Percentiles rank a stretch among this genome's conserved stretches.
Evolutionary conservation across 53 echinoderm and acorn worm genomes (phyloP).

Genomic region (Paelopatides confundens): DNA sequence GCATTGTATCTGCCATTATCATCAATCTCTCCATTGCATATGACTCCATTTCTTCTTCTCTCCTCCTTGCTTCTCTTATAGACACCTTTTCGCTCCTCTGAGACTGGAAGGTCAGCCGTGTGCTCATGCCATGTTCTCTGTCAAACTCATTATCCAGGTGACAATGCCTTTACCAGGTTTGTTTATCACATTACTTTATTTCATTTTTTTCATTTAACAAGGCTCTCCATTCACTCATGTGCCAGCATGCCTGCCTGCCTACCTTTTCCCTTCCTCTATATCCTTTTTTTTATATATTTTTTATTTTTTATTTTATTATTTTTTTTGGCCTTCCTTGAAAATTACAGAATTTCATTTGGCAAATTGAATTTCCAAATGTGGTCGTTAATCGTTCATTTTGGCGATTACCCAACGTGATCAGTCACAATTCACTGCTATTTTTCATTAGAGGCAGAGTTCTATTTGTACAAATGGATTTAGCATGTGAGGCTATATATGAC

Average conservation of each 20-base stretch:
- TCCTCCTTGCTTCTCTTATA: neutral
- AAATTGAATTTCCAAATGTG: slow-evolving; percentile 50
- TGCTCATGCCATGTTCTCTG: slow-evolving; percentile 40
- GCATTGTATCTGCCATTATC: neutral
- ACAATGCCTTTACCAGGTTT: slow-evolving; percentile 38
- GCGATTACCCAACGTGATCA: slow-evolving; percentile 40
- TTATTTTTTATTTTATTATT: neutral
- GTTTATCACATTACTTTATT: slow-evolving; percentile 30
- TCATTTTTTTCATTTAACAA: slow-evolving; percentile 15
- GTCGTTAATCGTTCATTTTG: slow-evolving; percentile 50
- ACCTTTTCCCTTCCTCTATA: slow-evolving; percentile 3
- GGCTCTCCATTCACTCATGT: neutral
- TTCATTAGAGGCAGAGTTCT: slow-evolving; percentile 23
- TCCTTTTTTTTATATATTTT: neutral
- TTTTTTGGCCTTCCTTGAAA: neutral
- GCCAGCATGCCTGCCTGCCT: neutral
- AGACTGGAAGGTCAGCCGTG: slow-evolving; percentile 36
- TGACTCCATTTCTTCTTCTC: neutral
- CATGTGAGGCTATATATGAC: neutral
- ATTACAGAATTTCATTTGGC: slow-evolving; percentile 45
- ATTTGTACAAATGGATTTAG: slow-evolving; percentile 37
- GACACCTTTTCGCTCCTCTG: slow-evolving; percentile 28
- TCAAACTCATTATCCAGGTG: slow-evolving; percentile 33
- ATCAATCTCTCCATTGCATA: slow-evolving; percentile 17
- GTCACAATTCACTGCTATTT: slow-evolving; percentile 46